A percentile compares a stretch with the other conserved stretches of the same genome.
Conservation (phyloP, 2,113 vertebrate species). For the Plecturocebus donacophilus region DNA sequence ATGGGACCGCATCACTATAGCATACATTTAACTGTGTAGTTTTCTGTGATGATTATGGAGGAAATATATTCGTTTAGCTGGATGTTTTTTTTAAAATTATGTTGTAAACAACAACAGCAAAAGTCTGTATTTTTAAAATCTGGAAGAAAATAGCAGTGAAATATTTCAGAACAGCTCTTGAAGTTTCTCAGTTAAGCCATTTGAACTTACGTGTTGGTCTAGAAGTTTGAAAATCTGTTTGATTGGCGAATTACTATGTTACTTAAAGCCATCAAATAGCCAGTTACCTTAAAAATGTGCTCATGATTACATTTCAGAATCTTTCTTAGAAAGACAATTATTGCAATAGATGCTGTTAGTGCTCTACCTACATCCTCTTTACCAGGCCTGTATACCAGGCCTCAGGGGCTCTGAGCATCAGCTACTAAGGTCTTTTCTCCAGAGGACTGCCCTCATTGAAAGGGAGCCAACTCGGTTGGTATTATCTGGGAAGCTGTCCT, state of each 20-base stretch:
- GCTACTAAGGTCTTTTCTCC: neutral
- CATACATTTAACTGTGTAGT: neutral
- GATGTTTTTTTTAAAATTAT: neutral
- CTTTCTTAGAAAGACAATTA: neutral
- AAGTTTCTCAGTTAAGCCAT: neutral
- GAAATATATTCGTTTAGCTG: neutral
- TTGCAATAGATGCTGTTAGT: fast-evolving
- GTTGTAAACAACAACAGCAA: neutral
- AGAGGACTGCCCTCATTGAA: neutral
- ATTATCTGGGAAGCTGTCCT: neutral
- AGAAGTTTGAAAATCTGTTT: neutral
- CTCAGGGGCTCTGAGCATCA: fast-evolving
- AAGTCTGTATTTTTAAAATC: neutral
- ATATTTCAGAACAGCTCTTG: neutral
- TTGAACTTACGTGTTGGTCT: neutral
- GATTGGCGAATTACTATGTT: neutral
- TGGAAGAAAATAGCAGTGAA: neutral
- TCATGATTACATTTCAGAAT: neutral
- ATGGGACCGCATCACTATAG: neutral
- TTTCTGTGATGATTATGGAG: neutral
- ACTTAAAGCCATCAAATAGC: neutral
- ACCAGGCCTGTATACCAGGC: neutral
- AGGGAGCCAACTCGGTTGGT: neutral
- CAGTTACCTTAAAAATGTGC: neutral
- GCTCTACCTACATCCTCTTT: too few relatives aligned